Evolutionary conservation across 1,140 invertebrate species (phyloP), one percentile per base, ranked within the genome.

Genomic region (Lordiphosa clarofinis): DNA sequence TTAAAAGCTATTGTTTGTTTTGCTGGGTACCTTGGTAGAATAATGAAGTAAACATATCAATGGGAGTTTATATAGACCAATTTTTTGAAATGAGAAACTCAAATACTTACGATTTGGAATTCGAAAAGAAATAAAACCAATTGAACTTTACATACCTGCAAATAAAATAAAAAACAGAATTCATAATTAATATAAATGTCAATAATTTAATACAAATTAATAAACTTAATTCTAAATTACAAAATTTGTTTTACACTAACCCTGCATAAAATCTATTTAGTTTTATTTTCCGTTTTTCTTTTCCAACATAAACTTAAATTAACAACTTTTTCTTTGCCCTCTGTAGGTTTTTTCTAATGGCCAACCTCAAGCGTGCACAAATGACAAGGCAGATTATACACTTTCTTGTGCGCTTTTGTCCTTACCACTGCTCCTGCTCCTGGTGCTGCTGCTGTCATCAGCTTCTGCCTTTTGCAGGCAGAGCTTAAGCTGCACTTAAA

Each of bases 371-470:
- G 42, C 37, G 46, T 53, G 54, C 60, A 37, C 42, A 64, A 73
- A 74, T 61, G 71, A 63, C 57, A 68, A 52, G 48, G 43, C 13
- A 63, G 52, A 58, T 65, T 71, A 64, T 73, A 62, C 48, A 49
- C 49, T 46, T 59, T 33, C 38, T 58, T 49, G 48, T 58, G 36
- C 43, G 52, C 42, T 46, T 40, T 46, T 11, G n/a, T 6, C 37
- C 9, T 50, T 7, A 38, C 4, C 10, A 4, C 44, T 35, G 33
- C 62, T 52, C 13, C 31, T 53, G n/a, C n/a, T n/a, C n/a, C n/a
- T n/a, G n/a, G n/a, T n/a, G n/a, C n/a, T n/a, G n/a, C n/a, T n/a
- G 68, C 63, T 79, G 74, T 78, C 74, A 69, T 61, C 74, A 69
- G 74, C 63, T 72, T 68, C 56, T 68, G 52, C 63, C 60, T 56